Evolutionary conservation across 2,888 invertebrate species (phyloP).

Genomic region (Apamea anceps): DNA sequence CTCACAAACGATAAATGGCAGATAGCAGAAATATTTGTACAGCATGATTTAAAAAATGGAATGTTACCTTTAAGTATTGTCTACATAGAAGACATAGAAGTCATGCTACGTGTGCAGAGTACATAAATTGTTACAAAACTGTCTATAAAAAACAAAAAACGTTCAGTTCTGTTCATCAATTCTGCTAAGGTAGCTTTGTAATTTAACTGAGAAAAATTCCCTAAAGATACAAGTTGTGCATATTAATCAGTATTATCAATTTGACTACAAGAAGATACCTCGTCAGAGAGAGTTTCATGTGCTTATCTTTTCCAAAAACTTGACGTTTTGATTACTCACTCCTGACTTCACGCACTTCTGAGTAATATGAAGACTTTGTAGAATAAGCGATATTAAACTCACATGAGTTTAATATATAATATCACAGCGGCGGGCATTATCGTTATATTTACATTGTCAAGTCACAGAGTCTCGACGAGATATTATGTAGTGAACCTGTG

Average conservation of each 20-base stretch:
- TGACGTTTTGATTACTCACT: slow-evolving; percentile 22
- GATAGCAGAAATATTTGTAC: neutral
- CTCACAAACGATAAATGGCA: neutral
- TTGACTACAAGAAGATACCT: neutral
- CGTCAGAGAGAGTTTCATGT: slow-evolving; percentile 1
- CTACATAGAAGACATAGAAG: neutral
- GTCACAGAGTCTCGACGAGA: no score
- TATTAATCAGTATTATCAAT: slow-evolving; percentile 13
- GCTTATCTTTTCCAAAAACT: neutral
- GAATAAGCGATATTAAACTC: slow-evolving; percentile 19
- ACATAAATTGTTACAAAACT: neutral
- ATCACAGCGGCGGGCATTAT: neutral
- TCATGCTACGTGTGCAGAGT: neutral
- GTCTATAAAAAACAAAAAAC: neutral
- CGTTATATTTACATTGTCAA: neutral
- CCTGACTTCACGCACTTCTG: neutral
- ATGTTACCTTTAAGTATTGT: neutral
- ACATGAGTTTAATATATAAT: neutral
- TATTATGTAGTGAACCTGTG: neutral
- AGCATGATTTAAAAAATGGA: neutral
- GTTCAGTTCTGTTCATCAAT: neutral
- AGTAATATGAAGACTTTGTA: neutral
- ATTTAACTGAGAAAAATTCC: neutral
- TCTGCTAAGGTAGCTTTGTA: neutral
- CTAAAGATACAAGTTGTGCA: neutral